phyloP scores from a whole-genome alignment of 1,140 invertebrate species.

The Scylla paramamosain region DNA sequence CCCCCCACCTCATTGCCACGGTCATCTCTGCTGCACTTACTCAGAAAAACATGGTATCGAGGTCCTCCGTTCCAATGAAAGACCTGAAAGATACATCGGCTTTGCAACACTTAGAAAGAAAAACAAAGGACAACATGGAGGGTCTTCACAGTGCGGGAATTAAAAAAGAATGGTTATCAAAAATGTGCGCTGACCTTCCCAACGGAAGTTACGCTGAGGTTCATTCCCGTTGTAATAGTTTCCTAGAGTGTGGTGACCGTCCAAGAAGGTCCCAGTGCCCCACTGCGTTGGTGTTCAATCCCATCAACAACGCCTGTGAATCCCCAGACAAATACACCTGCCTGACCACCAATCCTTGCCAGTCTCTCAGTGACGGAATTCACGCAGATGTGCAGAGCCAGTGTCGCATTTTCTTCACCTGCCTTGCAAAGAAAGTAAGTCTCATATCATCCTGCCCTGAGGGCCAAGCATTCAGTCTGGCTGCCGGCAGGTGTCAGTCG shows the following conservation, averaged over 20 bases:
- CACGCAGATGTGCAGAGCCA: not conserved
- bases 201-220: not conserved
- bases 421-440: not conserved
- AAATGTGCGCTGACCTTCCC: not conserved
- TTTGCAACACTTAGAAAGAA: no score
- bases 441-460: constrained; percentile 30
- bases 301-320: not conserved
- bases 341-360: constrained; percentile 2
- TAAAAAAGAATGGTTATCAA: no score
- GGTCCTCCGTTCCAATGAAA: no score
- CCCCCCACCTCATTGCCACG: no score
- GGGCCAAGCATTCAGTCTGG: constrained; percentile 25
- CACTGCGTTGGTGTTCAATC: not conserved
- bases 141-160: no score
- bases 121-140: no score
- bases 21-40: no score
- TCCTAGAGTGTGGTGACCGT: not conserved
- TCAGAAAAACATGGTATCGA: no score
- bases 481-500: not conserved
- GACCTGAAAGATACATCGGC: no score
- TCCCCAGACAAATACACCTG: not conserved
- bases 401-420: constrained; percentile 22
- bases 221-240: not conserved
- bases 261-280: not conserved
- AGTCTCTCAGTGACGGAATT: constrained; percentile 12